Base-by-base conservation (phyloP, 2,113 vertebrate species). In the Osmerus eperlanus region DNA sequence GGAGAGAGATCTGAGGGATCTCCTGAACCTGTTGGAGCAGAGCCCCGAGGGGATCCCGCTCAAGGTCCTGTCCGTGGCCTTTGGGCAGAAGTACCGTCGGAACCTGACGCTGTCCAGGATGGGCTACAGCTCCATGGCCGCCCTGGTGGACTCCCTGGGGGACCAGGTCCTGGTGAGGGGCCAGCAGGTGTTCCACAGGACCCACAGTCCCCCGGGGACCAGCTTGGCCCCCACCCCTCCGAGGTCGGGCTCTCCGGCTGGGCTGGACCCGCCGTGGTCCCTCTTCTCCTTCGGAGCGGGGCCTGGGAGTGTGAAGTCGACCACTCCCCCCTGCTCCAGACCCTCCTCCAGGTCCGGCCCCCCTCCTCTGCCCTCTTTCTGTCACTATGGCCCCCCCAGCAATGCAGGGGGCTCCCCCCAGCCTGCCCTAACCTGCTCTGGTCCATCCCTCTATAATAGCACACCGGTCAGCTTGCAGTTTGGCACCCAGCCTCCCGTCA, bases 1-100 rank as follows among this genome's bases (percentile, higher is more conserved):
- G 85, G 79, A 83, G 54, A 64, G 52, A 7, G 25, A 67, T 60
- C 65, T 67, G 32, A 16, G 29, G 65, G 79, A 90, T 3, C 28
- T 91, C 3, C 25, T 87, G 41, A 32, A 71, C 9, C 69, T 92
- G 67, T 70, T 90, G 7, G 77, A 65, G 41, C 58, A 78, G 23
- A 58, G 85, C 60, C 83, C 81, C 1, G 11, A 68, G 0, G 91
- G 91, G 5, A 61, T 90, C 73, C 82, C 52, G 25, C 63, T 88
- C 52, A 78, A 75, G 19, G 76, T 16, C 28, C 7, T 92, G 32
- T 0, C 76, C 7, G 21, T 7, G 1, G 11, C 15, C 19, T 92
- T 84, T 72, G 81, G 13, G 16, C 63, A 84, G 77, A 76, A 13
- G 63, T 89, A 91, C 73, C 21, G 23, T 11, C 0, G 61, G 0